Evolutionary conservation across 2,113 vertebrate genomes (phyloP).

Genomic region (Equus quagga): DNA sequence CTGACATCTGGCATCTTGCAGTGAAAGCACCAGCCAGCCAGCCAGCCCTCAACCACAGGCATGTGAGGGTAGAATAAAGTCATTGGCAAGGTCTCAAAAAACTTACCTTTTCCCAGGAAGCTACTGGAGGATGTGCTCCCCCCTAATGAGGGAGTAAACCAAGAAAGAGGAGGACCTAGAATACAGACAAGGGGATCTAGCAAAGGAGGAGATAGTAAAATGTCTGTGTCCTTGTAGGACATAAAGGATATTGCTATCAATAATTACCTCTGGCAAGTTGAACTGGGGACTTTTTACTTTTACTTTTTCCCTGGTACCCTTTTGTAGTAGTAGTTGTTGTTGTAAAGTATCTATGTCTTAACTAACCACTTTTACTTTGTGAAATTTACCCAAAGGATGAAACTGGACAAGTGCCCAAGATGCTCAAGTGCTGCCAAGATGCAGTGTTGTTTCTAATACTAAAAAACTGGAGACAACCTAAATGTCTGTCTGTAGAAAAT

Average conservation of each 20-base stretch:
- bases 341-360: not conserved
- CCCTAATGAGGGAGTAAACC: not conserved
- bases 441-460: not conserved
- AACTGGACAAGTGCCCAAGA: not conserved
- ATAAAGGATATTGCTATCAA: not conserved
- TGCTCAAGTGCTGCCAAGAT: not conserved
- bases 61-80: not conserved
- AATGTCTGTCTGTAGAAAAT: not conserved
- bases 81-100: not conserved
- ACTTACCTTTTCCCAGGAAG: not conserved
- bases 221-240: not conserved
- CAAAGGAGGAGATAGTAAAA: not conserved
- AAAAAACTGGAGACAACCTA: not conserved
- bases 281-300: not conserved
- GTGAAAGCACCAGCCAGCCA: not conserved
- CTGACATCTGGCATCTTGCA: not conserved
- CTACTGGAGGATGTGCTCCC: not conserved
- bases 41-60: not conserved
- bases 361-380: slow-evolving; percentile 21
- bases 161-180: not conserved
- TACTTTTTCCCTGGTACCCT: not conserved
- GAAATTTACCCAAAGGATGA: not conserved
- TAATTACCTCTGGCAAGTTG: not conserved
- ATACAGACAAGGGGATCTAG: not conserved
- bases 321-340: not conserved